Evolutionary conservation across 2,888 invertebrate species (phyloP).

Genomic region (Tanytarsus gracilentus): DNA sequence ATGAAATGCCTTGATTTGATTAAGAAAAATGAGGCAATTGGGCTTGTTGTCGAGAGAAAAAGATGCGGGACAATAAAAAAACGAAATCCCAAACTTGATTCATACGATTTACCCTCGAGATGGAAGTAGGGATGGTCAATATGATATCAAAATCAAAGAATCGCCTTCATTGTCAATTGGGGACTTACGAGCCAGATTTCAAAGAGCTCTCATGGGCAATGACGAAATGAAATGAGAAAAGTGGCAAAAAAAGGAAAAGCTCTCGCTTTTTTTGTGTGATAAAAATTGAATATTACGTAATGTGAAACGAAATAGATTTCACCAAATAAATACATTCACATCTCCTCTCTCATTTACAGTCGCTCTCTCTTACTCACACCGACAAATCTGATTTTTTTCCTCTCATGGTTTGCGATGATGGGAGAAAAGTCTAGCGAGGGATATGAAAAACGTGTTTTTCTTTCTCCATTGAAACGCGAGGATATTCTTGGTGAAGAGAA

Average conservation of each 20-base stretch:
- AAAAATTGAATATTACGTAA: conserved; percentile 29
- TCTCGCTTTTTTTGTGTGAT: background rate
- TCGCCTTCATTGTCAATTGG: background rate
- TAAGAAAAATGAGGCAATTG: no score
- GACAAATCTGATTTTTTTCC: no score
- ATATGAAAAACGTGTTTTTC: background rate
- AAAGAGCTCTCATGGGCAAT: background rate
- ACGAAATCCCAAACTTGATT: no score
- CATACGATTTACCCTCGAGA: no score
- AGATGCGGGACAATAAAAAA: no score
- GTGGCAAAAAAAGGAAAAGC: background rate
- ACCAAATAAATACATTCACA: conserved; percentile 18
- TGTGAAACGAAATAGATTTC: conserved; percentile 26
- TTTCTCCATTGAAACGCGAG: background rate
- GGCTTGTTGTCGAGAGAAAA: no score
- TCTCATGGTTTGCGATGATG: conserved; percentile 2
- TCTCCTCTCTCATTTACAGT: background rate
- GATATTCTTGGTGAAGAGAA: background rate
- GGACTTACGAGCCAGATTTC: no score
- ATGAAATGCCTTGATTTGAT: no score
- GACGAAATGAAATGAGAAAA: no score
- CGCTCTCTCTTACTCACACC: background rate
- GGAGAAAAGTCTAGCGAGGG: background rate
- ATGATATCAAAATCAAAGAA: background rate
- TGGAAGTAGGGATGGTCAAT: background rate